Percentiles rank a stretch among this genome's conserved stretches.
Evolutionary conservation across 2,888 invertebrate genomes (phyloP).

Genomic region (Phanerotoma sp.): DNA sequence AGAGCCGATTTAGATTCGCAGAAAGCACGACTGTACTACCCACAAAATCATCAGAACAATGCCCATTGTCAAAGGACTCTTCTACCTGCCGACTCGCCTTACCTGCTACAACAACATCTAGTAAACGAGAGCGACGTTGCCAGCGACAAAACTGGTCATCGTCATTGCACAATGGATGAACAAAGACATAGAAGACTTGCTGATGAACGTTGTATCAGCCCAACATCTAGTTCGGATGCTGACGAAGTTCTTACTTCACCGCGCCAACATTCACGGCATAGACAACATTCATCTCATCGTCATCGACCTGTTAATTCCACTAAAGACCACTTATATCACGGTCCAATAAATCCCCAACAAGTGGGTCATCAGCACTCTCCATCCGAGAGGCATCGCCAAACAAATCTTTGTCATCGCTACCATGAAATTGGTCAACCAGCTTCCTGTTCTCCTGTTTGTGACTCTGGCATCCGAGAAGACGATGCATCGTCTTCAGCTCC

Average conservation of each 20-base stretch:
- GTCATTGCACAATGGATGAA: conserved; percentile 11
- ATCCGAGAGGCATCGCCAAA: background rate
- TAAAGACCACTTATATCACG: conserved; percentile 13
- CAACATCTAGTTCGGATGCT: conserved; percentile 19
- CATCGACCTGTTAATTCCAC: conserved; percentile 5
- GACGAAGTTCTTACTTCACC: conserved; percentile 16
- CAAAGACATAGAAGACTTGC: conserved; percentile 8
- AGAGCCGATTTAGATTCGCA: conserved; percentile 12
- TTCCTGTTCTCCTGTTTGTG: conserved; percentile 19
- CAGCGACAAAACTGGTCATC: conserved; percentile 7
- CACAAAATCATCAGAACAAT: conserved; percentile 17
- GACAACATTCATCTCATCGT: conserved; percentile 21
- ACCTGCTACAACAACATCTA: conserved; percentile 5
- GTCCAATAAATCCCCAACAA: conserved; percentile 5
- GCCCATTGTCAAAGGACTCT: conserved; percentile 9
- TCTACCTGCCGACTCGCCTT: conserved; percentile 7
- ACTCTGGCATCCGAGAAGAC: conserved; percentile 19
- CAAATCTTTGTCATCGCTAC: conserved; percentile 20
- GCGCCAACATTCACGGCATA: conserved; percentile 1
- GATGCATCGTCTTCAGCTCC: conserved; percentile 13
- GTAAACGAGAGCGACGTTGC: conserved; percentile 1
- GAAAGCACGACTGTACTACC: conserved; percentile 6
- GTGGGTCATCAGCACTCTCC: conserved; percentile 10
- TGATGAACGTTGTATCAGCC: conserved; percentile 19
- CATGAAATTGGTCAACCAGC: conserved; percentile 18